phyloP scores from a whole-genome alignment of 2,113 vertebrate species.

The Acinonyx jubatus region DNA sequence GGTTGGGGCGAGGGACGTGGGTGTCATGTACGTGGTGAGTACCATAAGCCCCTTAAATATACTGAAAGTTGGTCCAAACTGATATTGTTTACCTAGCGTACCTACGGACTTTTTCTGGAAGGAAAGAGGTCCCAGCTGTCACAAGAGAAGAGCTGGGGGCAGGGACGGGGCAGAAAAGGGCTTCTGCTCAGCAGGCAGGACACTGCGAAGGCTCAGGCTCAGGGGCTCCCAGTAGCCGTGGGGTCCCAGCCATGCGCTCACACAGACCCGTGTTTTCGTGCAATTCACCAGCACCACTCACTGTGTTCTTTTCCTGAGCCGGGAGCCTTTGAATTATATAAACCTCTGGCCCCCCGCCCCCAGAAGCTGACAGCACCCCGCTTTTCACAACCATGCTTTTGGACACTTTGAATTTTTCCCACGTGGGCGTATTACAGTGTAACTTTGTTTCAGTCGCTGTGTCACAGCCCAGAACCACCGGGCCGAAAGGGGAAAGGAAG shows the following conservation, averaged over 20 bases:
- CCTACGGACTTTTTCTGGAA: accelerated
- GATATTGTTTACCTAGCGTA: neutral
- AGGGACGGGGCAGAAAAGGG: accelerated
- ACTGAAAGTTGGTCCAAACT: neutral
- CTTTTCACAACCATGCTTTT: neutral
- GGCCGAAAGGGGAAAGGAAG: neutral
- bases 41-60: neutral
- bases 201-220: too few species aligned
- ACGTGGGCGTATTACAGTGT: accelerated
- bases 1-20: too few species aligned
- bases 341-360: too few species aligned
- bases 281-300: neutral
- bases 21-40: accelerated
- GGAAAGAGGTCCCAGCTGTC: too few species aligned
- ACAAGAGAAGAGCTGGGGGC: neutral
- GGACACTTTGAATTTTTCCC: neutral
- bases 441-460: neutral
- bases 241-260: accelerated
- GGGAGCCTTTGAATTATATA: accelerated
- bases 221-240: accelerated
- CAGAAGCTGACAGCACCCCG: neutral
- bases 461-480: neutral
- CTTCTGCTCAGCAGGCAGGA: neutral
- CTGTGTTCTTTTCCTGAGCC: neutral
- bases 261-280: neutral